Evolutionary conservation across 2,797 vertebrate genomes (phyloP).

Genomic region (Choloepus didactylus): DNA sequence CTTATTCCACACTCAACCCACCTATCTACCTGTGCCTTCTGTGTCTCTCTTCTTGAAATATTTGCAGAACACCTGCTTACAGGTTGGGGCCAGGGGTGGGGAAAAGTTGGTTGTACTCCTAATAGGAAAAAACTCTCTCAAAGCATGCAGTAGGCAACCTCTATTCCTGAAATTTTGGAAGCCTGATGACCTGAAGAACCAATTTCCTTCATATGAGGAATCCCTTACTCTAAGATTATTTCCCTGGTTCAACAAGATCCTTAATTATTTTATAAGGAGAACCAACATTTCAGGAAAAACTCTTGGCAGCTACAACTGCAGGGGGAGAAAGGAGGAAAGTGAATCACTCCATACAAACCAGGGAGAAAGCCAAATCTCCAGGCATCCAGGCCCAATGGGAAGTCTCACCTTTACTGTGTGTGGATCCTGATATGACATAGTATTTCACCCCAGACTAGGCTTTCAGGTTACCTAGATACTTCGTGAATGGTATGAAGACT

Average conservation of each 20-base stretch:
- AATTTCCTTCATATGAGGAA: constrained; percentile 45
- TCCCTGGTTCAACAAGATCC: constrained; percentile 21
- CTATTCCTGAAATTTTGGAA: constrained; percentile 28
- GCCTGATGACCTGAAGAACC: neutral
- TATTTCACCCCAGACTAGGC: neutral
- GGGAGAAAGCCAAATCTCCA: neutral
- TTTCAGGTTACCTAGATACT: neutral
- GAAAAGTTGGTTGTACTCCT: neutral
- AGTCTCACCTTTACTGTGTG: neutral
- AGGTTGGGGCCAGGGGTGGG: neutral
- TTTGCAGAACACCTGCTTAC: neutral
- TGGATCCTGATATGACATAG: neutral
- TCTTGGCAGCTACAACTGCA: neutral
- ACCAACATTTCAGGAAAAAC: constrained; percentile 25
- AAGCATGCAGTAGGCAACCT: neutral
- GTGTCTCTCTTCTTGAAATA: neutral
- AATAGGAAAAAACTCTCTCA: constrained; percentile 50
- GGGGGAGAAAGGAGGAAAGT: neutral
- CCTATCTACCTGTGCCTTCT: neutral
- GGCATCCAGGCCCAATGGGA: neutral
- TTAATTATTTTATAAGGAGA: constrained; percentile 41
- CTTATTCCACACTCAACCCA: neutral
- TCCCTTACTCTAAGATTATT: neutral
- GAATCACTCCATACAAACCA: neutral
- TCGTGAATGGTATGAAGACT: neutral